These are phyloP conservation scores for Blera fallax DNA, from an alignment of 2,888 invertebrate genomes.

Conservation along the genomic window DNA sequence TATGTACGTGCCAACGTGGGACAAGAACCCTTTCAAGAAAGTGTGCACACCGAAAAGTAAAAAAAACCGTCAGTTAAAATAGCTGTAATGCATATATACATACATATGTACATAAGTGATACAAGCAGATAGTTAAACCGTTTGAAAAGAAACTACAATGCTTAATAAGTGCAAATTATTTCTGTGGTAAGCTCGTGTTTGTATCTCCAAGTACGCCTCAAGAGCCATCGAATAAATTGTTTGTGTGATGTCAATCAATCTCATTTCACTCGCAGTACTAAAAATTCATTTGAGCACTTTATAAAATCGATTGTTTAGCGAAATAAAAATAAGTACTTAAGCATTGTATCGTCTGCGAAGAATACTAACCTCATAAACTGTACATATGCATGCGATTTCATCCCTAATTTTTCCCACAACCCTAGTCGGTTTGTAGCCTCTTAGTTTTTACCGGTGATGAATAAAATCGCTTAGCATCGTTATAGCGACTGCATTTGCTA, in stretches of 20 bases:
- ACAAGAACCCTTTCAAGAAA: too few species aligned
- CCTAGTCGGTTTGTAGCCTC: background rate
- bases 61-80: background rate
- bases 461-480: conserved; percentile 24
- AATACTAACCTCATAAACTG: conserved; percentile 9
- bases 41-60: background rate
- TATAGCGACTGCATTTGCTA: conserved; percentile 14
- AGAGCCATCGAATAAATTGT: conserved; percentile 62
- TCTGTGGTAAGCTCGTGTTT: background rate
- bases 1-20: too few species aligned
- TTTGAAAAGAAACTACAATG: background rate
- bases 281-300: conserved; percentile 39
- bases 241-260: conserved; percentile 65
- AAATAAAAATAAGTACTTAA: conserved; percentile 25
- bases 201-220: background rate
- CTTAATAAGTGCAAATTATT: background rate
- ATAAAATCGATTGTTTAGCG: conserved; percentile 47
- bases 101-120: background rate
- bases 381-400: conserved; percentile 15
- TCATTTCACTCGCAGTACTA: conserved; percentile 36
- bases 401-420: conserved; percentile 33
- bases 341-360: conserved; percentile 7
- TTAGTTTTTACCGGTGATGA: background rate
- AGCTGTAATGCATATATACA: background rate
- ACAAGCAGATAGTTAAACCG: background rate